Evolutionary conservation across 2,888 invertebrate species (phyloP), one percentile per base, ranked within the genome.

Genomic region (Cephus runcator): DNA sequence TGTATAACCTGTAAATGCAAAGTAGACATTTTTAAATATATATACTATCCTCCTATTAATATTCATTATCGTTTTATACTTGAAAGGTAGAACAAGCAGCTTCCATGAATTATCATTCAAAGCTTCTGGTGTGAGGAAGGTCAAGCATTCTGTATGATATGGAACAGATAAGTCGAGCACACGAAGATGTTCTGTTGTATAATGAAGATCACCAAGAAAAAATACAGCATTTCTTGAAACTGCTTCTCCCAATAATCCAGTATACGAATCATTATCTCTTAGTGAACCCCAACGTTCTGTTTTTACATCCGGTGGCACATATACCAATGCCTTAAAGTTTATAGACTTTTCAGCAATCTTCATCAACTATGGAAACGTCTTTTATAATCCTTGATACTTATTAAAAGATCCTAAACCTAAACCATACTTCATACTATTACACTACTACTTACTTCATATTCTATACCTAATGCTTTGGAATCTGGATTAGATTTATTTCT

Each of bases 21-120:
- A 34, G 34, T 76, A 68, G 30, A 15, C 1, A 34, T 76, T 73
- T 76, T 12, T 73, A 75, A 75, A 69, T 12, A 79, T 79, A 30
- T 56, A 56, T 75, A 69, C 69, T 36, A 69, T 31, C 69, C 56
- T 76, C 23, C 11, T 71, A 69, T 40, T 31, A 76, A 35, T 77
- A 35, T 31, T 15, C 34, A 77, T 36, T 74, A 69, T 75, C 33
- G 68, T 76, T 76, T 69, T 76, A 34, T 92, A 95, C 96, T 94
- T 95, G 87, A 97, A 97, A 1, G 97, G 97, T 83, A 96, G 92
- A 86, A 97, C 95, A 11, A 97, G 92, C 0, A 97, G 96, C 90
- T 95, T 95, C 97, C 97, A 97, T 1, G 97, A 96, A 86, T 96
- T 96, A 88, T 97, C 96, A 1, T 94, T 94, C 31, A 95, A 92